Evolutionary conservation across 2,888 invertebrate species (phyloP).

Genomic region (Caenorhabditis afra): DNA sequence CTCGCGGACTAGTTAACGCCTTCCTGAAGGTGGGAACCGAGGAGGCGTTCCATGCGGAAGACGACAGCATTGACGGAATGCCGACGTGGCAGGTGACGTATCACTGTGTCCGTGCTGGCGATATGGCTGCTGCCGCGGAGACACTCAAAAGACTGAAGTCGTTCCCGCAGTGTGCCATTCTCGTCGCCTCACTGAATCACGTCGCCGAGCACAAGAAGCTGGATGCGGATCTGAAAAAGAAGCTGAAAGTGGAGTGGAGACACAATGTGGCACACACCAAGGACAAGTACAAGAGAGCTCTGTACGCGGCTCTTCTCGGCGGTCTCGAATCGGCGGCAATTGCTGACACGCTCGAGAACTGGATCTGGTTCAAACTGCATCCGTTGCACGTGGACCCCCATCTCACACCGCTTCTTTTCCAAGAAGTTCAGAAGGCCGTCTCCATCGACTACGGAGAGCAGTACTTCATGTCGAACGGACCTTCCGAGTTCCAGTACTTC

Average conservation of each 20-base stretch:
- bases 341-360: constrained; percentile 77
- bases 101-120: constrained; percentile 69
- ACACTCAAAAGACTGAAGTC: constrained; percentile 58
- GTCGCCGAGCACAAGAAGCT: constrained; percentile 64
- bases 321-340: constrained; percentile 67
- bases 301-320: constrained; percentile 76
- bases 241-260: constrained; percentile 77
- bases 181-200: constrained; percentile 68
- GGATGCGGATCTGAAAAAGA: constrained; percentile 70
- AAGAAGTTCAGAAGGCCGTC: constrained; percentile 75
- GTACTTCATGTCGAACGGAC: constrained; percentile 76
- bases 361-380: constrained; percentile 78
- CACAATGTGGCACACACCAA: constrained; percentile 69
- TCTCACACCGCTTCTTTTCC: constrained; percentile 68
- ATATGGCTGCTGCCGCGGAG: constrained; percentile 60
- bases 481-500: constrained; percentile 70
- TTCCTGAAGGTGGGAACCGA: constrained; percentile 74
- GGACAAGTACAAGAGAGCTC: constrained; percentile 74
- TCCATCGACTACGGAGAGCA: constrained; percentile 78
- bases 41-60: constrained; percentile 57
- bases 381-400: constrained; percentile 72
- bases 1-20: constrained; percentile 73
- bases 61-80: constrained; percentile 63
- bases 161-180: constrained; percentile 67
- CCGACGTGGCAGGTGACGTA: constrained; percentile 69